A percentile compares a stretch with the other conserved stretches of the same genome.
Conservation (phyloP, 1,140 invertebrate species). For the Dendrolimus punctatus region DNA sequence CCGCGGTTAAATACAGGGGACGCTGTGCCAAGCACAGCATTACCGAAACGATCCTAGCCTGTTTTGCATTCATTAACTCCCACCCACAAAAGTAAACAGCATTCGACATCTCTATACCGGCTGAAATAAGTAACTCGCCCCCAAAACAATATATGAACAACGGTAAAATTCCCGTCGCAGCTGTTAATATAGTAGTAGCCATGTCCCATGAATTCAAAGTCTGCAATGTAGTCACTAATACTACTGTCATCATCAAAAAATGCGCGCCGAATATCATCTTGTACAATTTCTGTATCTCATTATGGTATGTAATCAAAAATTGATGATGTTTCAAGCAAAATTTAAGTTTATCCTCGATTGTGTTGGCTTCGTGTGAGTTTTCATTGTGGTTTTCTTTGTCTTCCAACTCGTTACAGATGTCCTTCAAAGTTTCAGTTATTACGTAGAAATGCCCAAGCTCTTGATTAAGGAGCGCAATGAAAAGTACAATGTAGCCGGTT, state of each 20-base stretch:
- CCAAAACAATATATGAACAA: conserved; percentile 33
- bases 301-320: conserved; percentile 22
- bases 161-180: conserved; percentile 25
- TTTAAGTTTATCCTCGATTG: conserved; percentile 13
- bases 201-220: conserved; percentile 26
- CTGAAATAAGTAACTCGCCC: conserved; percentile 22
- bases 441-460: conserved; percentile 30
- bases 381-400: conserved; percentile 2
- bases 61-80: conserved; percentile 23
- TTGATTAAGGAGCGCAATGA: conserved; percentile 23
- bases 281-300: conserved; percentile 19
- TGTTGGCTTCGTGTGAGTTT: conserved; percentile 2
- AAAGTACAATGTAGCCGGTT: conserved; percentile 29
- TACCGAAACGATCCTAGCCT: conserved; percentile 14
- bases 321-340: conserved; percentile 28
- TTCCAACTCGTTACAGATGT: conserved; percentile 10
- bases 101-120: conserved; percentile 16
- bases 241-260: conserved; percentile 28
- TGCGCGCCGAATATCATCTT: conserved; percentile 25
- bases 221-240: conserved; percentile 29
- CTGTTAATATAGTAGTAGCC: conserved; percentile 26
- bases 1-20: conserved; percentile 25
- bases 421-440: conserved; percentile 24
- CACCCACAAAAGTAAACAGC: conserved; percentile 23
- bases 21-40: conserved; percentile 21